Base-by-base conservation (phyloP, 2,888 invertebrate species). In the Trichopoda pennipes region DNA sequence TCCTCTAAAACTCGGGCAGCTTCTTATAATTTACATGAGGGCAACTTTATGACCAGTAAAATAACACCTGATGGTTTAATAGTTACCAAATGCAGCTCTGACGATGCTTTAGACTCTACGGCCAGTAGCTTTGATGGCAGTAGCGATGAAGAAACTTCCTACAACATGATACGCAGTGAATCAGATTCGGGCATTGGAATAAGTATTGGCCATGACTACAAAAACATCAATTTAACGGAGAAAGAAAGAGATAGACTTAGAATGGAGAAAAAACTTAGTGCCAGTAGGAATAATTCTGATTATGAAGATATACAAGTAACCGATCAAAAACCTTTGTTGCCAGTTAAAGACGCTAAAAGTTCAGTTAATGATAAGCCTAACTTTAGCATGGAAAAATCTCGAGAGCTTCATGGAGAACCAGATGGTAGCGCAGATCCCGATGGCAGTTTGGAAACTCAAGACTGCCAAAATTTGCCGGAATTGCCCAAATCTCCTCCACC, bases 361-460 rank as follows among this genome's bases (percentile, higher is more conserved):
- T n/a, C 16, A 4, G 49, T 72, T 1, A 47, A n/a, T 7, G 64
- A 66, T 9, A 86, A 85, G 3, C 53, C 84, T 7, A 61, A 70
- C 0, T 87, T 85, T 61, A 77, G 69, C 42, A 93, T 87, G 32
- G 94, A 94, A 64, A 92, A 93, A 83, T 95, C 95, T 88, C 92
- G 96, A 35, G 96, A 96, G 87, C 91, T 95, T 85, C 96, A 96
- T 10, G 96, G 96, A 10, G 96, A 96, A 87, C 96, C 96, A 0
- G 96, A 96, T 87, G 96, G 96, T n/a, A 93, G 95, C 86, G 96
- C 96, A 16, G 96, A 96, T 91, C 95, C 96, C 1, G 96, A 95
- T 87, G 94, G 94, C 53, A 91, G 93, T 1, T 79, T 90, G 16
- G 92, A 92, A 28, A 94, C 94, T 89, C 94, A 95, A 1, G 94